Evolutionary conservation across 2,797 vertebrate species (phyloP).

Genomic region (Artibeus jamaicensis): DNA sequence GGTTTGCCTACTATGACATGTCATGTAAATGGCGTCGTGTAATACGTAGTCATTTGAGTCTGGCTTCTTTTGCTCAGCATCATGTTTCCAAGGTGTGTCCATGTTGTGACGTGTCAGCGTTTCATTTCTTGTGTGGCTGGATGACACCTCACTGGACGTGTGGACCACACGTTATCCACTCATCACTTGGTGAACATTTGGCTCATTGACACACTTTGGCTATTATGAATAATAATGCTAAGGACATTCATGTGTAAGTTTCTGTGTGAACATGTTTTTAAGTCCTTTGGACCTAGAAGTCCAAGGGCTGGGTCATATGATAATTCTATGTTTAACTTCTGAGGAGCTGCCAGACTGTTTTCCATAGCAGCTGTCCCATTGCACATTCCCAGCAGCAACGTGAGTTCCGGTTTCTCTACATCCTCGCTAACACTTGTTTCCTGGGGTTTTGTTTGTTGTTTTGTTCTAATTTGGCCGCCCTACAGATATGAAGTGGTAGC

Average conservation of each 20-base stretch:
- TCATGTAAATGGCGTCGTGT: neutral
- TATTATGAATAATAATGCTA: neutral
- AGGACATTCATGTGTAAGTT: neutral
- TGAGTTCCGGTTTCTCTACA: neutral
- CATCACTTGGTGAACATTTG: neutral
- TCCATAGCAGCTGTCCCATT: slow-evolving; percentile 8
- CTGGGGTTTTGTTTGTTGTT: neutral
- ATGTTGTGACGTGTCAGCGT: neutral
- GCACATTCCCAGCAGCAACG: neutral
- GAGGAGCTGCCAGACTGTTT: slow-evolving; percentile 37
- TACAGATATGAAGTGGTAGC: neutral
- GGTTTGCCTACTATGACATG: neutral
- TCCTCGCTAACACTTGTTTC: neutral
- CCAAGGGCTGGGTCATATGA: neutral
- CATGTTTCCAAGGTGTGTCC: neutral
- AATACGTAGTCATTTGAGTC: neutral
- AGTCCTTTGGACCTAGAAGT: slow-evolving; percentile 33
- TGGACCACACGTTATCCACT: slow-evolving; percentile 3
- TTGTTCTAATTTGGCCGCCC: neutral
- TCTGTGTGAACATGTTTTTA: slow-evolving; percentile 31
- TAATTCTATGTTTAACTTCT: slow-evolving; percentile 58
- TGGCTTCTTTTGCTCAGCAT: neutral
- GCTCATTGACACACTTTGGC: neutral
- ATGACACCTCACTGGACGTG: neutral
- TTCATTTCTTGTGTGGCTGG: slow-evolving; percentile 22